Evolutionary conservation across 2,113 vertebrate species (phyloP), one percentile per base, ranked within the genome.

Genomic region (Hippolais icterina): DNA sequence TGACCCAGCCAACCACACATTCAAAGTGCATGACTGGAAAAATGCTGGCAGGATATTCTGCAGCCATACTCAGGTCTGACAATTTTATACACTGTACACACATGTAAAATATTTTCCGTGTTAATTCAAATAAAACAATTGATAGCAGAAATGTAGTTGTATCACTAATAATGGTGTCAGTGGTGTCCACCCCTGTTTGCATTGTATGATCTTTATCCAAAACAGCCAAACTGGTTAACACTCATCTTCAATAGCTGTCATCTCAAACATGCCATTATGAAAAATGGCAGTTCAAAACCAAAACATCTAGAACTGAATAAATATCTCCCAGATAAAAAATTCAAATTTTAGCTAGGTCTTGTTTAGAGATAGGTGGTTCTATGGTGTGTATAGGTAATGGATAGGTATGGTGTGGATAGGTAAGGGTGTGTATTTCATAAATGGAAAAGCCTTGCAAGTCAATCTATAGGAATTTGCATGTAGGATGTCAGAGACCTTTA

Each of bases 1-100:
- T 92, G 80, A 92, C 9, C 68, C 64, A 92, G 91, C 80, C 93
- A 94, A 94, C 37, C 53, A 68, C 72, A 70, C 13, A 6, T 22
- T 81, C 64, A 27, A 76, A 72, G 7, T 37, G 25, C 53, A 64
- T 13, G 13, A 56, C 0, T 21, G 35, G 37, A 83, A 68, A 90
- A 76, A 64, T 5, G 24, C 59, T 49, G 76, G 33, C 41, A 90
- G 64, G 18, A 25, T 54, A 23, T 83, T 53, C 80, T 33, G 71
- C 50, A 69, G 50, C 83, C 27, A 1, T 25, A 8, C 12, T 63
- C 9, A 9, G 29, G 19, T 46, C 54, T 59, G 47, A 56, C 52
- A 66, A 63, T 59, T 54, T 28, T 54, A 66, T 54, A 50, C 11
- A 6, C 15, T 37, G 33, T 14, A 78, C 14, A 29, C 14, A 77